Evolutionary conservation across 30 jellyfish, hydroid and myxozoan genomes (phyloP), one percentile per base, ranked within the genome.

Genomic region (Cassiopea andromeda): DNA sequence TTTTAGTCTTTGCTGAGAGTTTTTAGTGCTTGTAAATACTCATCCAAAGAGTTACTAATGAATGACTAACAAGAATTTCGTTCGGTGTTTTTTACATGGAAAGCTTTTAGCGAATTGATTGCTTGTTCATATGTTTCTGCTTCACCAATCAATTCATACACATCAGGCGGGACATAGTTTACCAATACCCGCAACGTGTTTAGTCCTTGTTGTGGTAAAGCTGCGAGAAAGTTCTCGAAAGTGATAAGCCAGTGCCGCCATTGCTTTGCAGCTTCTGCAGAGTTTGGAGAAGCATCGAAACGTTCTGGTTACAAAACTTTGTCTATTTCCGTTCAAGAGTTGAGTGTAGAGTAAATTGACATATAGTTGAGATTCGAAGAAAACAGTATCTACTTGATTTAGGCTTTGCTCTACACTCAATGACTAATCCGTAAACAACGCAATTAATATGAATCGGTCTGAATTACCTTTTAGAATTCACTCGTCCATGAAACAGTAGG

Each of bases 41-140:
- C 92, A 73, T 94, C 97, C 81, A 94, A 45, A 14, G 91, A 27
- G 98, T 90, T 46, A 97, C 97, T 18, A 94, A 75, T 17, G 69
- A 61, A 80, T 89, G 97, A 7, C 98, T 89, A 15, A 93, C 97
- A 79, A 80, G 80, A 48, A 93, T 89, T 79, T 81, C 97, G 78
- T 90, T 94, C 50, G 89, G 69, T 45, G 90, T 66, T 80, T 85
- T 89, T 69, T 43, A 94, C 87, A 69, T 69, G 85, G 70, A 85
- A 69, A 10, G 89, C 83, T 85, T 93, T 64, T 18, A 93, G 92
- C 44, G 76, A 59, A 14, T 68, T 46, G 59, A 90, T 93, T 50
- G 95, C 95, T 59, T 50, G 75, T 76, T 93, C 90, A 48, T 82
- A 89, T 16, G 75, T 69, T 14, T 60, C 68, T 19, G 89, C 78